Evolutionary conservation across 2,888 invertebrate species (phyloP).

Genomic region (Agrypnus murinus): DNA sequence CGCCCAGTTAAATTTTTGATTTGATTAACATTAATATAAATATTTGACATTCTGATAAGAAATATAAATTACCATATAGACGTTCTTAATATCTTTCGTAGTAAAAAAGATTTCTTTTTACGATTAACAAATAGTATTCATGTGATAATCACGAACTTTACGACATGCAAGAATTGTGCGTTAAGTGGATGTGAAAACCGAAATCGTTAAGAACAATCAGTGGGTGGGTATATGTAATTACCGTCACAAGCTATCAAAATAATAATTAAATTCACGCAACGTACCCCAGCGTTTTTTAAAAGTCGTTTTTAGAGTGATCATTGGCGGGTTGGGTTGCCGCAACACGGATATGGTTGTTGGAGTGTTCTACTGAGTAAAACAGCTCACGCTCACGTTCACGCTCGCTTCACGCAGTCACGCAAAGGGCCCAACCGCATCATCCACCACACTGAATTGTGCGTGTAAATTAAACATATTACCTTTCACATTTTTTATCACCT

Average conservation of each 20-base stretch:
- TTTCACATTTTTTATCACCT: slow-evolving; percentile 54
- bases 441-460: slow-evolving; percentile 42
- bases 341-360: slow-evolving; percentile 27
- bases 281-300: slow-evolving; percentile 29
- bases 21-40: too few relatives aligned
- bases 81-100: too few relatives aligned
- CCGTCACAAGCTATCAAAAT: slow-evolving; percentile 30
- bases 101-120: background rate
- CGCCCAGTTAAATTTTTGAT: too few relatives aligned
- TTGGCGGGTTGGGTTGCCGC: slow-evolving; percentile 20
- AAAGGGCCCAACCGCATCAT: slow-evolving; percentile 43
- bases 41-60: too few relatives aligned
- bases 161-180: slow-evolving; percentile 20
- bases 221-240: slow-evolving; percentile 32
- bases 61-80: too few relatives aligned
- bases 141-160: slow-evolving; percentile 26
- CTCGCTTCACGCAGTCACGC: slow-evolving; percentile 43
- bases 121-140: background rate
- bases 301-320: slow-evolving; percentile 33
- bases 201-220: slow-evolving; percentile 35
- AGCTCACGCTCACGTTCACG: slow-evolving; percentile 38
- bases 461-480: slow-evolving; percentile 54
- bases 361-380: slow-evolving; percentile 35
- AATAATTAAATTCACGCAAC: slow-evolving; percentile 42
- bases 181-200: slow-evolving; percentile 25